Evolutionary conservation across 2,113 vertebrate genomes (phyloP), one percentile per base, ranked within the genome.

Genomic region (Hyla sarda): DNA sequence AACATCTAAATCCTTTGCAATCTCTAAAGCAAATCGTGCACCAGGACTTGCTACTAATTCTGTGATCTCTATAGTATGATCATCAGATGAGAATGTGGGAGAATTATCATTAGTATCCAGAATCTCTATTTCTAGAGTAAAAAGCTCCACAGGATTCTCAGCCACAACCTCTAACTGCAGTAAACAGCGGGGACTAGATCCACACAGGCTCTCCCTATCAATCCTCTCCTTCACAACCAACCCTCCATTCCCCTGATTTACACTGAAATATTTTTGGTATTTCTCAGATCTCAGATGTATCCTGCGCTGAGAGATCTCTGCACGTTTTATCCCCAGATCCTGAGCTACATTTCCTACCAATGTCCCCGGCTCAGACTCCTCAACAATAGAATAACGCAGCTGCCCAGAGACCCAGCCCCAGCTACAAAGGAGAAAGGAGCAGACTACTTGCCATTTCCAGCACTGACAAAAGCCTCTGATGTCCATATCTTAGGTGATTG

Each of bases 71-170:
- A 96, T 71, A 48, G 88, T 92, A 83, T 91, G 88, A 80, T 90
- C 89, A 32, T 91, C 28, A 0, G 88, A 90, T 86, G 92, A 91
- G 87, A 96, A 96, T 77, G 92, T 92, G 0, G 95, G 95, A 74
- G 95, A 91, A 89, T 96, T 95, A 89, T 96, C 96, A 1, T 97
- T 96, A 96, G 95, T 88, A 93, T 65, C 60, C 25, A 65, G 60
- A 65, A 65, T 65, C 60, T 65, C 60, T 65, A 65, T 65, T 30
- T 65, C 60, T 16, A 65, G 60, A 65, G n/a, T 65, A 5, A n/a
- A 30, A 65, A 65, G 60, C 60, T 65, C 25, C 60, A 65, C 25
- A 65, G 60, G 60, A 65, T 65, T 65, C 60, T 65, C 60, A 65
- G 60, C 60, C 60, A 65, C 60, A 65, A 65, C 60, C 60, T 65